phyloP scores from a whole-genome alignment of 2,888 invertebrate species.

The Dinocampus coccinellae region DNA sequence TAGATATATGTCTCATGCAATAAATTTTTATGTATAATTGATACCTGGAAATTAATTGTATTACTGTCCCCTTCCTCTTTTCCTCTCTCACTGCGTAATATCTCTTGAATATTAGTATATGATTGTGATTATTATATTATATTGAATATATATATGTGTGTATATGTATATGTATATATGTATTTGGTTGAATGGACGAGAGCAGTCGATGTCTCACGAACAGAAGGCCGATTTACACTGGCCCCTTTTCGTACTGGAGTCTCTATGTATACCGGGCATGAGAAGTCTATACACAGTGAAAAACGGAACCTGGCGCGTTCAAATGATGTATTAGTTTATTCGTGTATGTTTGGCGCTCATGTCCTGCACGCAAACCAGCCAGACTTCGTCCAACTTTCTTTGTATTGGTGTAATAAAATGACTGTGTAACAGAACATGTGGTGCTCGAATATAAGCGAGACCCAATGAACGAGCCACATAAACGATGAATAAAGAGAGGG shows the following conservation, averaged over 20 bases:
- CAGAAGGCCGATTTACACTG: constrained; percentile 67
- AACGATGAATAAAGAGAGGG: neutral
- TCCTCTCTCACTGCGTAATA: neutral
- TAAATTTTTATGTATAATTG: neutral
- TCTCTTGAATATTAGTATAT: no score
- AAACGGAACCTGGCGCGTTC: constrained; percentile 8
- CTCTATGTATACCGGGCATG: constrained; percentile 57
- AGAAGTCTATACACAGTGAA: constrained; percentile 12
- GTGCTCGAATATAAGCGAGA: neutral
- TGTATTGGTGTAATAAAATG: neutral
- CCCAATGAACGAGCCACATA: neutral
- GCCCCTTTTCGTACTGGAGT: constrained; percentile 59
- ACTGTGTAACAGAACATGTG: neutral
- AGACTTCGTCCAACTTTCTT: constrained; percentile 3
- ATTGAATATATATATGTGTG: neutral
- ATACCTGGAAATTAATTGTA: neutral
- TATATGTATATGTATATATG: neutral
- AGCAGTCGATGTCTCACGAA: constrained; percentile 45
- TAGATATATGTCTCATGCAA: neutral
- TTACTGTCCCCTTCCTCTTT: neutral
- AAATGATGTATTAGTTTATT: constrained; percentile 18
- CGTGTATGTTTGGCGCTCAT: constrained; percentile 15
- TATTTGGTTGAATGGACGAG: neutral
- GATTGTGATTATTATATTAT: neutral
- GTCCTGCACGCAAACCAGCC: constrained; percentile 21